These are phyloP conservation scores for Gallinago nigripennis DNA, from an alignment of 2,797 vertebrate species.

Conservation along the genomic window DNA sequence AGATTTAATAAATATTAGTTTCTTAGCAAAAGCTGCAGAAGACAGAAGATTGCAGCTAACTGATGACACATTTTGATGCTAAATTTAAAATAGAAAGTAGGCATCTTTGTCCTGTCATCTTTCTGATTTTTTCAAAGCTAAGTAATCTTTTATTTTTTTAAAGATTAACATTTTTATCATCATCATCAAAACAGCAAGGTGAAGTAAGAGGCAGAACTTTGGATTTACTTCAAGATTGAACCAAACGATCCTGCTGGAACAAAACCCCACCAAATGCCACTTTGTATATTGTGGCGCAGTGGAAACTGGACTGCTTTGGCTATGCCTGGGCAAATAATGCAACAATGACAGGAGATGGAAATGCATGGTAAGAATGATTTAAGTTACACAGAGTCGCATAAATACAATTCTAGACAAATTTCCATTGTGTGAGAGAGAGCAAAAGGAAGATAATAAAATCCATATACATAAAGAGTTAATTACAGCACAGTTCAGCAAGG, in stretches of 20 bases:
- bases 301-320: neutral
- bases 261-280: neutral
- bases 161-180: neutral
- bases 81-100: conserved; percentile 6
- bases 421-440: neutral
- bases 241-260: neutral
- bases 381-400: neutral
- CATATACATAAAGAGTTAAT: rapidly evolving
- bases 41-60: neutral
- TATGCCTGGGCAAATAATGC: neutral
- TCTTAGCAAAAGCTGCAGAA: neutral
- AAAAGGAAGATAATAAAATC: neutral
- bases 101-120: neutral
- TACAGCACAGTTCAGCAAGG: neutral
- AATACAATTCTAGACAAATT: neutral
- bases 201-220: neutral
- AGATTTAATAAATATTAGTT: neutral
- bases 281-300: neutral
- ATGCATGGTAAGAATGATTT: neutral
- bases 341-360: neutral
- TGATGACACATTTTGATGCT: neutral
- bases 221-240: neutral
- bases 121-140: neutral
- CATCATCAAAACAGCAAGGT: neutral
- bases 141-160: neutral